These are phyloP conservation scores for Oryctolagus cuniculus DNA, from an alignment of 2,113 vertebrate species.

Conservation along the genomic window mOryCun1.1 NC_091440.1:75472001-75472500, in stretches of 20 bases:
- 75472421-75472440: background rate
- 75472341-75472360: background rate
- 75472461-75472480: too few species aligned
- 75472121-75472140: background rate
- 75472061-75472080: background rate
- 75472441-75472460: background rate
- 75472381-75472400: background rate
- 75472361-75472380: background rate
- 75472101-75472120: background rate
- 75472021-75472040: background rate
- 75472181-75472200: background rate
- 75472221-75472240: background rate
- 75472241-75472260: background rate
- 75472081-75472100: too few species aligned
- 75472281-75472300: background rate
- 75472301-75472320: background rate
- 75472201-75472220: background rate
- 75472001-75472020: background rate
- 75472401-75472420: background rate
- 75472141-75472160: background rate
- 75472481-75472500: too few species aligned
- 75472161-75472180: background rate
- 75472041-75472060: background rate
- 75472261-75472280: conserved; percentile 19
- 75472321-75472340: background rate